These are phyloP conservation scores for Phainopepla nitens DNA, from an alignment of 2,113 vertebrate species.

Conservation along the genomic window DNA sequence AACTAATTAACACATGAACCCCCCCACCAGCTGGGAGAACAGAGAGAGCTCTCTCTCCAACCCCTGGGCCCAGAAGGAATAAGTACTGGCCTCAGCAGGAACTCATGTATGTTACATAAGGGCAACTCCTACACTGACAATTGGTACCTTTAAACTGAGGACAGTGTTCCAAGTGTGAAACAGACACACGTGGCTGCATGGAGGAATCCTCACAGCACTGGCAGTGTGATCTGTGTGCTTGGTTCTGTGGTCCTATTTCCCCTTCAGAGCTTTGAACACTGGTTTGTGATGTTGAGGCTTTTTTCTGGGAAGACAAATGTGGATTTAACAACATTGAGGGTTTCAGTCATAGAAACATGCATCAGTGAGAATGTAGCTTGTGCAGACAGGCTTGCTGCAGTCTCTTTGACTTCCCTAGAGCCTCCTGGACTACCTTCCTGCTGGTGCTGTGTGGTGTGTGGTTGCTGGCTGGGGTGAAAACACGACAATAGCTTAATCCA, in stretches of 20 bases:
- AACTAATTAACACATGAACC: background rate
- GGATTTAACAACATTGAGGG: accelerated
- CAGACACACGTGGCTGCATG: accelerated
- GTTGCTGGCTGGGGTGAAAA: background rate
- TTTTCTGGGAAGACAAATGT: background rate
- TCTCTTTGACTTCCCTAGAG: background rate
- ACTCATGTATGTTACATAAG: background rate
- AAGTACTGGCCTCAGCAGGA: background rate
- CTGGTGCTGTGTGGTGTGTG: background rate
- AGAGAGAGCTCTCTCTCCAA: background rate
- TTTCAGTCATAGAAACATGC: background rate
- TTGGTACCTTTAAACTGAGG: background rate
- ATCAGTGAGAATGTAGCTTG: accelerated
- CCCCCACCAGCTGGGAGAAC: background rate
- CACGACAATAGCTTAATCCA: background rate
- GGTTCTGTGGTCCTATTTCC: background rate
- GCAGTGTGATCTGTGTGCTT: background rate
- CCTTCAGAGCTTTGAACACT: background rate
- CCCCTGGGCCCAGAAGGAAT: background rate
- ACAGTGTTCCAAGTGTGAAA: background rate
- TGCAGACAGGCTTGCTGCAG: background rate
- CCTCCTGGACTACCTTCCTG: background rate
- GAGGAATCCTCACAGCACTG: accelerated
- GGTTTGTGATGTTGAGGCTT: background rate
- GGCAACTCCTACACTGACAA: background rate